Percentiles rank a stretch among this genome's conserved stretches.
These are phyloP conservation scores for Natator depressus DNA, from an alignment of 2,113 vertebrate genomes.

Conservation along the genomic window DNA sequence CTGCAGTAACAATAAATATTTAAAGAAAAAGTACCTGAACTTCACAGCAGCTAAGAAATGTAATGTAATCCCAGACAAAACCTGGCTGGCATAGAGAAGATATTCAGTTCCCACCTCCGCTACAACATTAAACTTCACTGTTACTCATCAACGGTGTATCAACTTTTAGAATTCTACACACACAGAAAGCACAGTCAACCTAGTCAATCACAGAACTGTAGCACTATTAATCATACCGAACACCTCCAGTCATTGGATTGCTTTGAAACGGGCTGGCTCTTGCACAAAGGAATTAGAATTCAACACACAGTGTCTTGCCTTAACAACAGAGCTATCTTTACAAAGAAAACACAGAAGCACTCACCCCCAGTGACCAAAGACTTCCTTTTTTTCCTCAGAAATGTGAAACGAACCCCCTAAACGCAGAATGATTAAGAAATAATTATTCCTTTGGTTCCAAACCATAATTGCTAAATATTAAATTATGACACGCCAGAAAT, in stretches of 20 bases:
- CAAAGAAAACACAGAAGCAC: slow-evolving; percentile 10
- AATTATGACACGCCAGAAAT: slow-evolving; percentile 10
- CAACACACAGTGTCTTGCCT: slow-evolving; percentile 23
- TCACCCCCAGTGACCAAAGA: not conserved
- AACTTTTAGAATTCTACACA: not conserved
- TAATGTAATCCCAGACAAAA: not conserved
- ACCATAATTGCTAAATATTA: slow-evolving; percentile 35
- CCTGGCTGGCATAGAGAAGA: not conserved
- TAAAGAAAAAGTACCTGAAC: not conserved
- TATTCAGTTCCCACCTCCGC: not conserved
- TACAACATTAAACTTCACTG: rapidly evolving
- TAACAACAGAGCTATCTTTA: slow-evolving; percentile 37
- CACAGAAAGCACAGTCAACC: not conserved
- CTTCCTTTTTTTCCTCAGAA: slow-evolving; percentile 42
- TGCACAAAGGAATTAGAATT: slow-evolving; percentile 52
- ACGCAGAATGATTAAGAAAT: slow-evolving; percentile 40
- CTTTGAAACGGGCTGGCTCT: not conserved
- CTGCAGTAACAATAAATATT: not conserved
- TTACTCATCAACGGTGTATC: rapidly evolving
- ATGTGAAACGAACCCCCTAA: slow-evolving; percentile 4
- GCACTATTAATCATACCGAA: not conserved
- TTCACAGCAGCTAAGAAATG: not conserved
- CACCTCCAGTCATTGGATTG: not conserved
- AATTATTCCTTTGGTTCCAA: slow-evolving; percentile 41
- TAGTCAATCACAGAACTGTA: not conserved